These are phyloP conservation scores for Acrocephalus arundinaceus DNA, from an alignment of 2,113 vertebrate species.

Conservation along the genomic window DNA sequence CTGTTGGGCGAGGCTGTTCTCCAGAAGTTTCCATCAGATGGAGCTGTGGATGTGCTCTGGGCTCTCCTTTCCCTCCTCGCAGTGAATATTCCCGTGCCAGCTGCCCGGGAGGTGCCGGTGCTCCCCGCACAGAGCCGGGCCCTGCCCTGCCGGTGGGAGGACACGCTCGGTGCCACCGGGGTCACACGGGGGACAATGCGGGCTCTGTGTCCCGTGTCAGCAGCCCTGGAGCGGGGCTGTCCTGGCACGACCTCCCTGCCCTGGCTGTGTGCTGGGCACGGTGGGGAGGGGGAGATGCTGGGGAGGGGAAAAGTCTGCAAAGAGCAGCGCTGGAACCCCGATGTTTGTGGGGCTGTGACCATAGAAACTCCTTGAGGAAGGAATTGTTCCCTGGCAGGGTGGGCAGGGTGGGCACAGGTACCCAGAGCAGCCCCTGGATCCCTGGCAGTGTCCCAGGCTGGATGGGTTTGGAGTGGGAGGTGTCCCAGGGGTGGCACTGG, in stretches of 20 bases:
- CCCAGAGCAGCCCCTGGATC: background rate
- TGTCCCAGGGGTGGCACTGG: background rate
- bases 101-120: background rate
- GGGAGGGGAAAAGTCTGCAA: background rate
- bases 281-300: background rate
- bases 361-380: background rate
- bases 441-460: no score
- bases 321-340: background rate
- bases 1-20: background rate
- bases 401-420: background rate
- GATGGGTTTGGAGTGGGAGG: no score
- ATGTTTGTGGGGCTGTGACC: background rate
- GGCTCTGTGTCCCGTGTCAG: background rate
- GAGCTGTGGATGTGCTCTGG: background rate
- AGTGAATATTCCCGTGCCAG: no score
- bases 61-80: no score
- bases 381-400: fast-evolving
- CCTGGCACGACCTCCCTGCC: background rate
- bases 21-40: background rate
- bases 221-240: background rate
- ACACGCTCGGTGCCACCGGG: background rate
- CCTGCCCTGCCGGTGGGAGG: background rate
- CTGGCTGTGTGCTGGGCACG: background rate
- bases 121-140: background rate
- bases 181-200: background rate